Conservation (phyloP, 1,140 invertebrate species). For the Bombus affinis region DNA sequence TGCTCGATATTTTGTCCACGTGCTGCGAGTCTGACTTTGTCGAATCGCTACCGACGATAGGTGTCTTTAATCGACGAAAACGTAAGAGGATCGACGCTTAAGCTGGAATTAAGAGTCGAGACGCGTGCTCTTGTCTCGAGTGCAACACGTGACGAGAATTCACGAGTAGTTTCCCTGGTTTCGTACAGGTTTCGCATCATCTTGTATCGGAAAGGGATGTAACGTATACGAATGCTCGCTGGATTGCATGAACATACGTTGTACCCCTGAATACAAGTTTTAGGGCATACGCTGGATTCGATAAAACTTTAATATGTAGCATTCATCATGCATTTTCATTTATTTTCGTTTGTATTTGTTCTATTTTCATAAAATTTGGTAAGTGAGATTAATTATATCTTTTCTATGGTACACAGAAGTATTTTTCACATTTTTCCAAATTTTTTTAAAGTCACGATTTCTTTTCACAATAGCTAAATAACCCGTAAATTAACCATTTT, state of each 20-base stretch:
- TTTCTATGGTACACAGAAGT: fast-evolving
- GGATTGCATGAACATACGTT: not conserved
- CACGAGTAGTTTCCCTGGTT: not conserved
- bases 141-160: not conserved
- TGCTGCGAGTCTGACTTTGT: not conserved
- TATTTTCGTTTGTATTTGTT: not conserved
- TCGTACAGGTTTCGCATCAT: not conserved
- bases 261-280: not conserved
- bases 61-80: slow-evolving; percentile 29
- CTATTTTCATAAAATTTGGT: not conserved
- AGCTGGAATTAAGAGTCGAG: slow-evolving; percentile 10
- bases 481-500: not conserved
- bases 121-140: not conserved
- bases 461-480: not conserved
- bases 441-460: not conserved
- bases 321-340: not conserved
- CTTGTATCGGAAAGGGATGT: not conserved
- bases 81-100: not conserved
- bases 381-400: not conserved
- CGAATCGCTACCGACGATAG: not conserved
- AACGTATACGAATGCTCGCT: not conserved
- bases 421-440: no score
- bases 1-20: slow-evolving; percentile 38
- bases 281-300: not conserved
- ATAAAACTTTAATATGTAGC: not conserved